These are phyloP conservation scores for Enteromius paludinosus DNA, from an alignment of 2,797 vertebrate genomes.

Conservation along the genomic window DNA sequence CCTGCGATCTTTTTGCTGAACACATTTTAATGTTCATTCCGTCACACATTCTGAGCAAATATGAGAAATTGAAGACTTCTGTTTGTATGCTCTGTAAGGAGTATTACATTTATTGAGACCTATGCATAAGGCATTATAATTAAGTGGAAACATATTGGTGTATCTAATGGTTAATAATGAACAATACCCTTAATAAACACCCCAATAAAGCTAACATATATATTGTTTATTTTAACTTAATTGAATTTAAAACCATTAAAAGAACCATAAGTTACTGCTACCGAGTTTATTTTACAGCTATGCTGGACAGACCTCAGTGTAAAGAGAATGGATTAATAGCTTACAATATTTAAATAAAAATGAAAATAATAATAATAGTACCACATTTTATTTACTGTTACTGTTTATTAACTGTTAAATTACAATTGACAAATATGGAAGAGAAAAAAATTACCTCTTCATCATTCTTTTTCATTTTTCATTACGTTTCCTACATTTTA, in stretches of 20 bases:
- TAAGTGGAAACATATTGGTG: conserved; percentile 19
- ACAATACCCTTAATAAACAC: conserved; percentile 1
- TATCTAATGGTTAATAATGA: conserved; percentile 1
- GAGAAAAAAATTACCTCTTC: background rate
- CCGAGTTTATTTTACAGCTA: background rate
- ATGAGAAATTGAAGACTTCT: conserved; percentile 10
- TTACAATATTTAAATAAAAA: background rate
- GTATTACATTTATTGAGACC: background rate
- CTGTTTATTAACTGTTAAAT: conserved; percentile 1
- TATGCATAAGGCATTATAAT: conserved; percentile 26
- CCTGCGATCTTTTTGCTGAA: conserved; percentile 3
- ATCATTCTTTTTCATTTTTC: background rate
- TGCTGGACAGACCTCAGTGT: background rate
- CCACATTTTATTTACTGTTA: background rate
- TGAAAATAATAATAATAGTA: background rate
- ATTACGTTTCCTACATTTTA: conserved; percentile 2
- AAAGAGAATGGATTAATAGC: background rate
- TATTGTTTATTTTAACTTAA: background rate
- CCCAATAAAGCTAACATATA: background rate
- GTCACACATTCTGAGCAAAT: background rate
- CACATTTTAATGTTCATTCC: conserved; percentile 6
- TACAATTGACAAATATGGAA: background rate
- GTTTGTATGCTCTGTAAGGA: conserved; percentile 7
- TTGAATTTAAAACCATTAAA: background rate
- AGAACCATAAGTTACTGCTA: conserved; percentile 11